phyloP scores from a whole-genome alignment of 2,888 invertebrate genomes.

The Digitonthophagus gazella region DNA sequence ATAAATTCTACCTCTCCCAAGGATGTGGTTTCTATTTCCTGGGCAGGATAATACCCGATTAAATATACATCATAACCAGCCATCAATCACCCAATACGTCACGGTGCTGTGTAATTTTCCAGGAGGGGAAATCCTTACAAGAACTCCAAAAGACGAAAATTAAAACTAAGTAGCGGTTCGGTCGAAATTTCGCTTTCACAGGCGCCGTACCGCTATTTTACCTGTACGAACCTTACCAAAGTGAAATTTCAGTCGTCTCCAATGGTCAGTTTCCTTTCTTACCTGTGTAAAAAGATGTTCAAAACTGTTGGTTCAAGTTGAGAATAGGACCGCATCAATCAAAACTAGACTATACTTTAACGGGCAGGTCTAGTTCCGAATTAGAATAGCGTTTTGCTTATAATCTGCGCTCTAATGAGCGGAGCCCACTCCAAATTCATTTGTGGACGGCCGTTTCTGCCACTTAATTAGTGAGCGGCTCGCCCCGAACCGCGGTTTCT shows the following conservation, averaged over 20 bases:
- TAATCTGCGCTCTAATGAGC: conserved; percentile 25
- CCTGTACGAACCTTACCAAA: conserved; percentile 22
- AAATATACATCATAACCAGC: conserved; percentile 32
- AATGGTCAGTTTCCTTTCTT: not conserved
- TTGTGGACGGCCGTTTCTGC: conserved; percentile 18
- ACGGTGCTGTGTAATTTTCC: conserved; percentile 44
- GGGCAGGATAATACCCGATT: conserved; percentile 22
- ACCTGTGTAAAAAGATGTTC: conserved; percentile 21
- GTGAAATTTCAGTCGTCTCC: conserved; percentile 16
- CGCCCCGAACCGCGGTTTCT: not conserved
- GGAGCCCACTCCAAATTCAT: conserved; percentile 17
- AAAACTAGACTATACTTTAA: conserved; percentile 47
- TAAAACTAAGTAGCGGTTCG: conserved; percentile 43
- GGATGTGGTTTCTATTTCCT: conserved; percentile 6
- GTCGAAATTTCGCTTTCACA: not conserved
- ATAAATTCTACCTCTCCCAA: too few species aligned
- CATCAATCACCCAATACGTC: conserved; percentile 47
- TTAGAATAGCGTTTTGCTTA: conserved; percentile 39
- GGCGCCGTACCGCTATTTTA: conserved; percentile 43
- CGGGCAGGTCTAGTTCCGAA: conserved; percentile 45
- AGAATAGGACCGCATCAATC: conserved; percentile 45
- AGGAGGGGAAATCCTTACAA: conserved; percentile 34
- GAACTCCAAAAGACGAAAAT: conserved; percentile 40
- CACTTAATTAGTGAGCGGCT: conserved; percentile 27
- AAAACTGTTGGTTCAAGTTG: not conserved